Evolutionary conservation across 1,140 invertebrate genomes (phyloP), one percentile per base, ranked within the genome.

Genomic region (Pseudomyrmex sp.): DNA sequence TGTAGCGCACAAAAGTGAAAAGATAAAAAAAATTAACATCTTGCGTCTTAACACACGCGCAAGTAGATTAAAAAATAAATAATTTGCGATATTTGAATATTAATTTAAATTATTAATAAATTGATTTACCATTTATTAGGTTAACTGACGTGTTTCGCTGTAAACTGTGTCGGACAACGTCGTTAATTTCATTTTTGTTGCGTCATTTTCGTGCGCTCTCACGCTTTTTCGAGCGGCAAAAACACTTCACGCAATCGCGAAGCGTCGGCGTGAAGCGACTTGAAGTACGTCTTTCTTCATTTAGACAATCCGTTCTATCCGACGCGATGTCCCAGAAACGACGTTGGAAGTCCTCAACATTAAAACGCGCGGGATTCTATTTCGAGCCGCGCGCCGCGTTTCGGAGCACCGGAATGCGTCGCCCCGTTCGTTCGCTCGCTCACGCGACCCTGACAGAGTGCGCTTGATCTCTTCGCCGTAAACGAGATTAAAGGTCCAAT

Each of bases 391-490:
- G 46, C 20, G 46, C 58, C 84, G 50, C 44, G 50, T 7, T 35
- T 35, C 35, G 44, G 44, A 86, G 87, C 69, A 84, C 44, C 76
- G 88, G 88, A 89, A 89, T 89, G 87, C 61, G 56, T 58, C 66
- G 59, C 61, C 76, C 63, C 58, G 48, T 44, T 75, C 54, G 61
- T 63, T 72, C 79, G 76, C 68, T 63, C 73, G 61, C 70, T 74
- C 66, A 82, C 88, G 84, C 85, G 88, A 89, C 88, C 88, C 88
- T 89, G 88, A 89, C 88, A 89, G 88, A 89, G 87, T 89, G 79
- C 87, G 74, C 88, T 89, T 82, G 82, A 89, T 89, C 87, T 88
- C 87, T 85, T 88, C 82, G 75, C 85, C 70, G 88, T 86, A 89
- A 89, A 89, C 87, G 74, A 89, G 84, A 89, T 89, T 84, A 84